Conservation (phyloP, 2,888 invertebrate species). For the Diloba caeruleocephala region DNA sequence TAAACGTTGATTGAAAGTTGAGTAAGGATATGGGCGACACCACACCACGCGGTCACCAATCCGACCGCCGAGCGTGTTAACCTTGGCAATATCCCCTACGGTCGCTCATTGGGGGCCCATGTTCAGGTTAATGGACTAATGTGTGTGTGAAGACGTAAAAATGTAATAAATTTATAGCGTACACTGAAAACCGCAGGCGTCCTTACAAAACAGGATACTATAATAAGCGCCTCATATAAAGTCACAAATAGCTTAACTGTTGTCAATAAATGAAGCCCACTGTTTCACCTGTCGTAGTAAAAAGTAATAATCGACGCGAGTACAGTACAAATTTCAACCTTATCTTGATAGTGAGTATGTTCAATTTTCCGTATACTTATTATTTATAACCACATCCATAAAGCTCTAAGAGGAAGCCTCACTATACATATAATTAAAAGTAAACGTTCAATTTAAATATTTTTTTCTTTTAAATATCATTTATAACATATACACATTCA, state of each 20-base stretch:
- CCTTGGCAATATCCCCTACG: too few species aligned
- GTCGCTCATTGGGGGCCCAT: too few species aligned
- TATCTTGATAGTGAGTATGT: constrained; percentile 83
- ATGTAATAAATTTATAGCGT: neutral
- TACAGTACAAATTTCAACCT: constrained; percentile 75
- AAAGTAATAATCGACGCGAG: constrained; percentile 64
- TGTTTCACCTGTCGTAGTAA: constrained; percentile 46
- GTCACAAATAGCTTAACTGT: constrained; percentile 45
- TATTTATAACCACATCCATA: constrained; percentile 81
- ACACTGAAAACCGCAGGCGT: constrained; percentile 33
- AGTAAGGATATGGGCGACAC: too few species aligned
- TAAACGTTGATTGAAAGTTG: too few species aligned
- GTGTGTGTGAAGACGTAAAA: too few species aligned
- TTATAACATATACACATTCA: constrained; percentile 84
- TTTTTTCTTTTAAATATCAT: constrained; percentile 77
- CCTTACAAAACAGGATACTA: constrained; percentile 37
- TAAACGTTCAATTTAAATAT: constrained; percentile 69
- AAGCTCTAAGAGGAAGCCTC: constrained; percentile 88
- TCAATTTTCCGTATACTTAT: constrained; percentile 85
- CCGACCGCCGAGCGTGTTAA: too few species aligned
- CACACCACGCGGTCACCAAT: too few species aligned
- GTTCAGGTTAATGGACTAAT: too few species aligned
- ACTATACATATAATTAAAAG: constrained; percentile 82
- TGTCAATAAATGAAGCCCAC: constrained; percentile 48
- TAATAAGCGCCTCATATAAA: constrained; percentile 46